phyloP scores from a whole-genome alignment of 1,140 invertebrate genomes.

The Daktulosphaira vitifoliae region DNA sequence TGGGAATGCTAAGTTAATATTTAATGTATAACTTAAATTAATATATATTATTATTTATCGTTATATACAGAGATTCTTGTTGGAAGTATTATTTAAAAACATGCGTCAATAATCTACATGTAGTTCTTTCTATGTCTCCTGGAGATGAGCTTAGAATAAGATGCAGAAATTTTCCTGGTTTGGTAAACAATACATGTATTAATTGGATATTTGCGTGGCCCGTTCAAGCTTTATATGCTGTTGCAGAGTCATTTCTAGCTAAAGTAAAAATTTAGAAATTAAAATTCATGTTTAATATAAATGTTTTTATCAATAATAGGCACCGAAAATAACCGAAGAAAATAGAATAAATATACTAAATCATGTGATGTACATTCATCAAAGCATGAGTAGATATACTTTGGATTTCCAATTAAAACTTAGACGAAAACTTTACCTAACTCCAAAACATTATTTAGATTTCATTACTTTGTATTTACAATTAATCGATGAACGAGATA shows the following conservation, averaged over 20 bases:
- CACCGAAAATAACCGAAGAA: constrained; percentile 46
- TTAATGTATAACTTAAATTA: no score
- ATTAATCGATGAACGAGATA: constrained; percentile 60
- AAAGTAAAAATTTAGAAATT: background rate
- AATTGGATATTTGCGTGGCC: constrained; percentile 93
- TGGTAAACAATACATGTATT: constrained; percentile 86
- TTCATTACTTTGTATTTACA: constrained; percentile 68
- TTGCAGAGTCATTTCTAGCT: constrained; percentile 50
- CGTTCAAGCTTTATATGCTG: constrained; percentile 71
- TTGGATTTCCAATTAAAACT: constrained; percentile 60
- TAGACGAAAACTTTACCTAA: constrained; percentile 71
- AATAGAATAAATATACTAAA: constrained; percentile 60
- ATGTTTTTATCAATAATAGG: background rate
- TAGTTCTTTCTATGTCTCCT: constrained; percentile 83
- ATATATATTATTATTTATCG: constrained; percentile 35
- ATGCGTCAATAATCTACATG: constrained; percentile 72
- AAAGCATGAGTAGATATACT: constrained; percentile 60
- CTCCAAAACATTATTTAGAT: constrained; percentile 83
- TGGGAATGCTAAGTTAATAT: constrained; percentile 55
- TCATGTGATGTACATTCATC: constrained; percentile 76
- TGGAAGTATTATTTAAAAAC: constrained; percentile 76
- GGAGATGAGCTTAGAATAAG: constrained; percentile 67
- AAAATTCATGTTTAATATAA: background rate
- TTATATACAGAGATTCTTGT: constrained; percentile 63
- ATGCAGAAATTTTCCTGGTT: constrained; percentile 79